Percentiles rank a stretch among this genome's conserved stretches.
Evolutionary conservation across 2,797 vertebrate genomes (phyloP).

Genomic region (Phoebastria nigripes): DNA sequence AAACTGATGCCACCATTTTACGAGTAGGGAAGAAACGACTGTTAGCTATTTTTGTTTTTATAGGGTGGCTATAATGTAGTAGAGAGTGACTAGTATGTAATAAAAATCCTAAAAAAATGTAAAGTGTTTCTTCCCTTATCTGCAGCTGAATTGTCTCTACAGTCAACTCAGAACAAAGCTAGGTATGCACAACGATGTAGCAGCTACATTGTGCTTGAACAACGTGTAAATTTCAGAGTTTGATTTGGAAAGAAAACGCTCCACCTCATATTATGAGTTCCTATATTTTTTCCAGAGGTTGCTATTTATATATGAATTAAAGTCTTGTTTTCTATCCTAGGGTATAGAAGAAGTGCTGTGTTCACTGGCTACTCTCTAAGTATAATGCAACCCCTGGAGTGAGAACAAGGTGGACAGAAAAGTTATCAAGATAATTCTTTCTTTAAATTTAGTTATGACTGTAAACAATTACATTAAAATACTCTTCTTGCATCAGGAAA

Average conservation of each 20-base stretch:
- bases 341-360: not conserved
- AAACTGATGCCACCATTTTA: conserved; percentile 11
- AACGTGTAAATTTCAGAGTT: not conserved
- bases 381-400: not conserved
- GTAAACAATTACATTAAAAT: not conserved
- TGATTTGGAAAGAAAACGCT: not conserved
- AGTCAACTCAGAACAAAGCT: not conserved
- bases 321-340: not conserved
- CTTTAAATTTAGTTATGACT: not conserved
- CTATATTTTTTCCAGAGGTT: not conserved
- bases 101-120: not conserved
- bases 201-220: not conserved
- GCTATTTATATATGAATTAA: not conserved
- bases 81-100: not conserved
- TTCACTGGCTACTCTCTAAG: not conserved
- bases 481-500: not conserved
- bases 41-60: not conserved
- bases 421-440: not conserved
- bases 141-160: not conserved
- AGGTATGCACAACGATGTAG: not conserved
- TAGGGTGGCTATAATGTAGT: not conserved
- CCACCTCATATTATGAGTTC: not conserved
- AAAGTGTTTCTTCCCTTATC: not conserved
- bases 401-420: not conserved
- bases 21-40: not conserved